Conservation (phyloP, 2,113 vertebrate genomes). For the Nasalis larvatus region DNA sequence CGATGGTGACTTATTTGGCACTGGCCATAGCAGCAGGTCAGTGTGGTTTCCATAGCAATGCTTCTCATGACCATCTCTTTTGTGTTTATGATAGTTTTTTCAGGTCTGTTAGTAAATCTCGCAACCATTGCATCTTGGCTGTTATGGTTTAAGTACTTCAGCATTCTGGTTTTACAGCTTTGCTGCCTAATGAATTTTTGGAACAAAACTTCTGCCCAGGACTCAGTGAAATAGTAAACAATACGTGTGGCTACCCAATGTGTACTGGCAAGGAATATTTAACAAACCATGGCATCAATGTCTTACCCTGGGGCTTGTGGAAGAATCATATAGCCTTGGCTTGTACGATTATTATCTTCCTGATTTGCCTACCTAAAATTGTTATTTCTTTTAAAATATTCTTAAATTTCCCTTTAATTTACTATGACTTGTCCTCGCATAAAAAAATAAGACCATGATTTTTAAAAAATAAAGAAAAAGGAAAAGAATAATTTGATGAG, state of each 20-base stretch:
- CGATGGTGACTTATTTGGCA: slow-evolving; percentile 90
- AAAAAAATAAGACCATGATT: slow-evolving; percentile 19
- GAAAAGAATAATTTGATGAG: neutral
- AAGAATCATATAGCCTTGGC: slow-evolving; percentile 90
- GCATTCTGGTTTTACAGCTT: slow-evolving; percentile 88
- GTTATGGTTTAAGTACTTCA: slow-evolving; percentile 93
- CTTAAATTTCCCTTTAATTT: slow-evolving; percentile 78
- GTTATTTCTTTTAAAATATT: slow-evolving; percentile 92
- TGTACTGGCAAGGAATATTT: slow-evolving; percentile 87
- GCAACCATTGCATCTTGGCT: slow-evolving; percentile 87
- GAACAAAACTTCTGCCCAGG: slow-evolving; percentile 84
- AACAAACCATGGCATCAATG: slow-evolving; percentile 86
- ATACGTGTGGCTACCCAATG: neutral
- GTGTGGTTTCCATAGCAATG: slow-evolving; percentile 90
- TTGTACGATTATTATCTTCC: slow-evolving; percentile 89
- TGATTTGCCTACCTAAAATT: slow-evolving; percentile 92
- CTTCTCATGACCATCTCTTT: slow-evolving; percentile 91
- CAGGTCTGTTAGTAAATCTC: slow-evolving; percentile 93
- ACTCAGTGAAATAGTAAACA: neutral
- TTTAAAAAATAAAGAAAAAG: too few species aligned
- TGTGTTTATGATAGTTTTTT: slow-evolving; percentile 97
- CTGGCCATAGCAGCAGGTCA: slow-evolving; percentile 93
- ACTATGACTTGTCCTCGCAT: neutral
- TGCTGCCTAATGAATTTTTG: slow-evolving; percentile 89
- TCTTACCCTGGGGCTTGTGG: slow-evolving; percentile 91